phyloP scores from a whole-genome alignment of 2,797 vertebrate species.

The Micrastur ruficollis region DNA sequence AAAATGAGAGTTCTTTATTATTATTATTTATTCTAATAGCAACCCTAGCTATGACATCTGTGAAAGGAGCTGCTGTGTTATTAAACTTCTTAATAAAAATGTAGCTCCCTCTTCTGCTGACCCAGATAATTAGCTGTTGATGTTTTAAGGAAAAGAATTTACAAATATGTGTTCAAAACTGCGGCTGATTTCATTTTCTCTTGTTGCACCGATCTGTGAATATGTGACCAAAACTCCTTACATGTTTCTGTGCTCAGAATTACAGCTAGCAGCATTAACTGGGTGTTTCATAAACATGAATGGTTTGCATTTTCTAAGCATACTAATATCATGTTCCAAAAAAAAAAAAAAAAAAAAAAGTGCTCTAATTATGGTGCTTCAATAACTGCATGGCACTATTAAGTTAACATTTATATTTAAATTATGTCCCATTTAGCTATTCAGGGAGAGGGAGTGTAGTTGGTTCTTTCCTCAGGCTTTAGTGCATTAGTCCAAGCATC shows the following conservation, averaged over 20 bases:
- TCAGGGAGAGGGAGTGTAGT: not conserved
- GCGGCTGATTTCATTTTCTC: not conserved
- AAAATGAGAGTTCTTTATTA: not conserved
- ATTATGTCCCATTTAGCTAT: not conserved
- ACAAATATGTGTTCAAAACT: not conserved
- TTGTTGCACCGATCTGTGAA: not conserved
- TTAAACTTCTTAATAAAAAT: constrained; percentile 43
- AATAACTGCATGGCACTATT: not conserved
- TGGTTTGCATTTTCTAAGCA: not conserved
- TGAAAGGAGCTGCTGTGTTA: not conserved
- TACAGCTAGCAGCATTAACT: not conserved
- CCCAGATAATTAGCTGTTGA: constrained; percentile 45
- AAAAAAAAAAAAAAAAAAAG: not conserved
- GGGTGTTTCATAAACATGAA: not conserved
- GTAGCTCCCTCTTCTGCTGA: constrained; percentile 63
- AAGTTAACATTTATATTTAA: not conserved
- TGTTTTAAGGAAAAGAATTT: not conserved
- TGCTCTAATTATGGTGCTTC: not conserved
- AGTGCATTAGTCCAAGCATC: not conserved
- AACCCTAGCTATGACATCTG: not conserved
- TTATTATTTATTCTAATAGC: constrained; percentile 34
- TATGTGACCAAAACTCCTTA: not conserved
- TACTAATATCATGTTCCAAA: not conserved
- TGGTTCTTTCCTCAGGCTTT: not conserved
- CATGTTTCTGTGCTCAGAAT: not conserved